phyloP scores from a whole-genome alignment of 2,888 invertebrate genomes.

The Agriopis marginaria region DNA sequence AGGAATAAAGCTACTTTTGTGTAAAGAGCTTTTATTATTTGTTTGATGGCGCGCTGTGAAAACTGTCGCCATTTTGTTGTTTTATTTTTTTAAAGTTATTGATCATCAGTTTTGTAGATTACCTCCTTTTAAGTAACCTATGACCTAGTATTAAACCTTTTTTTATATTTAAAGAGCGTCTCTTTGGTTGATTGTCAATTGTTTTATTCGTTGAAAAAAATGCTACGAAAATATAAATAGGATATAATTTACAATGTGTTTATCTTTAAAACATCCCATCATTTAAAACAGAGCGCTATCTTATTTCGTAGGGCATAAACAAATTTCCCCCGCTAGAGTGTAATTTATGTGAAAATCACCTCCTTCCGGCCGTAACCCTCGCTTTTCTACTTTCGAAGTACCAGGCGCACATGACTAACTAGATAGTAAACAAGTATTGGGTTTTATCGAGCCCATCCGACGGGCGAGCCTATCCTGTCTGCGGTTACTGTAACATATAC shows the following conservation, averaged over 20 bases:
- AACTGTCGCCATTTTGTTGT: no score
- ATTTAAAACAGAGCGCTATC: neutral
- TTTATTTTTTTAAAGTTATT: no score
- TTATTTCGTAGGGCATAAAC: neutral
- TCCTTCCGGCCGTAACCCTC: constrained; percentile 27
- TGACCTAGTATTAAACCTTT: no score
- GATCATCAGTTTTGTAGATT: no score
- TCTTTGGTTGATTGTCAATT: no score
- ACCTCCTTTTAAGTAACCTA: no score
- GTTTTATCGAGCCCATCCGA: constrained; percentile 25
- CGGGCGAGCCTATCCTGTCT: constrained; percentile 33
- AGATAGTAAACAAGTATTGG: constrained; percentile 29
- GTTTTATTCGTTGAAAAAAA: neutral
- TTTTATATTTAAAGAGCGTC: no score
- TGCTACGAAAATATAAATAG: neutral
- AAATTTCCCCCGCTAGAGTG: neutral
- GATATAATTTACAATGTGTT: no score
- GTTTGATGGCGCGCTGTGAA: no score
- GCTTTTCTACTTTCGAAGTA: constrained; percentile 30
- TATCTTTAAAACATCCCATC: no score
- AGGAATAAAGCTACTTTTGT: no score
- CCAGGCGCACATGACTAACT: constrained; percentile 13
- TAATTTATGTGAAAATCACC: constrained; percentile 14
- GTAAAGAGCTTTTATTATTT: no score
- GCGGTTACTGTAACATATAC: constrained; percentile 29